A percentile compares a stretch with the other conserved stretches of the same genome.
Evolutionary conservation across 2,888 invertebrate species (phyloP).

Genomic region (Tubulanus polymorphus): DNA sequence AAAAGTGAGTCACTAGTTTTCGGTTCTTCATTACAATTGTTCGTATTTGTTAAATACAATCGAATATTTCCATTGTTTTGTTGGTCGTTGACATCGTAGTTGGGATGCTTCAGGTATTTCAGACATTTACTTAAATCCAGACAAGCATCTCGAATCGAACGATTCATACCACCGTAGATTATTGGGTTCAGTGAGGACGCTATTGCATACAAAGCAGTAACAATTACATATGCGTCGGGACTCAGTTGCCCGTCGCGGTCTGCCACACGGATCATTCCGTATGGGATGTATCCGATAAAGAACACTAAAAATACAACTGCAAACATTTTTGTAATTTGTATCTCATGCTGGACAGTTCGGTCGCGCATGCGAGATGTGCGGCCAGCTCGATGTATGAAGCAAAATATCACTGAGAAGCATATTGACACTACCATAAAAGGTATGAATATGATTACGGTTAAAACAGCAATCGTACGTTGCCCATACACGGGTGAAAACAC

Average conservation of each 20-base stretch:
- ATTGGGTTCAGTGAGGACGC: slow-evolving; percentile 48
- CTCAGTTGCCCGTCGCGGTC: slow-evolving; percentile 38
- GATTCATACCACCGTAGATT: slow-evolving; percentile 50
- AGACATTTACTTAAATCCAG: not conserved
- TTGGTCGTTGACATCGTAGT: not conserved
- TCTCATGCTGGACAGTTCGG: slow-evolving; percentile 27
- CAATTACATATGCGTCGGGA: slow-evolving; percentile 46
- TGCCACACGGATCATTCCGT: slow-evolving; percentile 44
- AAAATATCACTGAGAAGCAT: slow-evolving; percentile 47
- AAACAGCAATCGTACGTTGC: slow-evolving; percentile 40
- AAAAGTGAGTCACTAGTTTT: not conserved
- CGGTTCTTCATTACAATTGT: not conserved
- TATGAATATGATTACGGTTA: slow-evolving; percentile 42
- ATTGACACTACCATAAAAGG: slow-evolving; percentile 47
- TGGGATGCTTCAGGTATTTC: not conserved
- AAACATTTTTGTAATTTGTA: slow-evolving; percentile 53
- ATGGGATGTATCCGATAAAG: slow-evolving; percentile 47
- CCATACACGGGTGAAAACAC: slow-evolving; percentile 40
- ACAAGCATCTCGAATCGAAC: slow-evolving; percentile 40
- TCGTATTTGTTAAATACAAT: not conserved
- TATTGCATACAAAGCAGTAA: slow-evolving; percentile 47
- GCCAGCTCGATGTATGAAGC: slow-evolving; percentile 40
- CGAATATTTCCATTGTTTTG: not conserved
- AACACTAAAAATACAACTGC: slow-evolving; percentile 49
- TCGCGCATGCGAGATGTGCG: slow-evolving; percentile 39